Evolutionary conservation across 2,888 invertebrate species (phyloP).

Genomic region (Drosophila birchii): DNA sequence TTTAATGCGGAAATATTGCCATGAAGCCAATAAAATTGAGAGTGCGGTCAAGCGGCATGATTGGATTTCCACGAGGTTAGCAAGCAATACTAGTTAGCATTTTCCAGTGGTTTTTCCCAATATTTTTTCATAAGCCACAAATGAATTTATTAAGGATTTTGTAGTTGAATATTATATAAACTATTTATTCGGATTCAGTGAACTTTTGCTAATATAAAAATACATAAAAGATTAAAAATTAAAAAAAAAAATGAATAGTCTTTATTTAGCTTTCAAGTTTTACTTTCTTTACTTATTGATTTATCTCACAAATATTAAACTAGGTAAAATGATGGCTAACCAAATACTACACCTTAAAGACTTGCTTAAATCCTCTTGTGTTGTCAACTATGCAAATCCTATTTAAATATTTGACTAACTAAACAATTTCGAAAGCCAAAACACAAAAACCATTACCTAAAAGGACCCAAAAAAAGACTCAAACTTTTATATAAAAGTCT

Average conservation of each 20-base stretch:
- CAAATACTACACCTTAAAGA: neutral
- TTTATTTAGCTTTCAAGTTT: neutral
- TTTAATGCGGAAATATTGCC: conserved; percentile 43
- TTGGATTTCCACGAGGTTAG: conserved; percentile 34
- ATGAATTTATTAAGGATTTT: conserved; percentile 2
- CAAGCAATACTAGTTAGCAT: conserved; percentile 30
- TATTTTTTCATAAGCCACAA: conserved; percentile 11
- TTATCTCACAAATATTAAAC: neutral
- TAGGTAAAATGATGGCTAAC: neutral
- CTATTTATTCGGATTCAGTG: neutral
- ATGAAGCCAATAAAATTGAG: conserved; percentile 31
- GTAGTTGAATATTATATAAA: neutral
- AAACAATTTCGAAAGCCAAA: neutral
- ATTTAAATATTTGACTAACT: conserved; percentile 5
- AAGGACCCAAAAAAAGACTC: conserved; percentile 2
- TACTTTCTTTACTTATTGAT: neutral
- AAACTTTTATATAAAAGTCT: conserved; percentile 46
- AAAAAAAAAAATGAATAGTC: no score
- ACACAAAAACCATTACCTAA: neutral
- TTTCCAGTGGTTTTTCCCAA: conserved; percentile 18
- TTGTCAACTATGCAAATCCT: conserved; percentile 4
- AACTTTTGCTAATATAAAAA: no score
- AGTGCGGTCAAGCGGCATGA: conserved; percentile 38
- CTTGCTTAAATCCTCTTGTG: neutral
- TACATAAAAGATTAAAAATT: neutral